phyloP scores from a whole-genome alignment of 2,888 invertebrate species.

The Stenichneumon culpator region DNA sequence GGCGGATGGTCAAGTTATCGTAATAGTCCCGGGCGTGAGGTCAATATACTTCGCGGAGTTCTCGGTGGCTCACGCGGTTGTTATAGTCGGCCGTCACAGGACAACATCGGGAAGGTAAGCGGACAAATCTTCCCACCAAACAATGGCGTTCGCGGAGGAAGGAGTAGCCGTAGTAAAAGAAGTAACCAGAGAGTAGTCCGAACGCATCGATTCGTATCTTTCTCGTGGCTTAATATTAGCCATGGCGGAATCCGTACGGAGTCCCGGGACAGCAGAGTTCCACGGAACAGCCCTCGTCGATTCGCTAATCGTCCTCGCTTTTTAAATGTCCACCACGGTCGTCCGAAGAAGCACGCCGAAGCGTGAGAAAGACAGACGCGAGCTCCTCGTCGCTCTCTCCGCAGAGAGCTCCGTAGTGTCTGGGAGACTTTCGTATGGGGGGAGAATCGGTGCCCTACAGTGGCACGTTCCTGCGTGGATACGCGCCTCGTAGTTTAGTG shows the following conservation, averaged over 20 bases:
- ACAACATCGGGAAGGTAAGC: conserved; percentile 37
- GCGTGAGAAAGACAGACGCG: conserved; percentile 39
- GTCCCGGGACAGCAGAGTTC: conserved; percentile 40
- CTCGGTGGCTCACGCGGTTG: neutral
- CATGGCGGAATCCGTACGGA: conserved; percentile 51
- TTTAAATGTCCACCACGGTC: conserved; percentile 56
- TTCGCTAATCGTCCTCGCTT: conserved; percentile 64
- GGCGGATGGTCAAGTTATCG: conserved; percentile 62
- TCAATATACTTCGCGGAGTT: conserved; percentile 66
- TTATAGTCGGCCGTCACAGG: conserved; percentile 33
- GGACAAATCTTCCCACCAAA: conserved; percentile 45
- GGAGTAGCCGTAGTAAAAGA: conserved; percentile 1
- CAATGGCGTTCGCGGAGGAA: conserved; percentile 45
- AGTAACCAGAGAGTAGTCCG: neutral
- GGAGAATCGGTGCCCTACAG: conserved; percentile 61
- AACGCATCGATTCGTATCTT: neutral
- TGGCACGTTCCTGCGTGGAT: conserved; percentile 71
- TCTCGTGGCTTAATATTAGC: conserved; percentile 32
- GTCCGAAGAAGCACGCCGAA: conserved; percentile 13
- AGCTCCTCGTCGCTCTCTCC: conserved; percentile 34
- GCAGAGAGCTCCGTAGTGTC: conserved; percentile 55
- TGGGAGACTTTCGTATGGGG: conserved; percentile 59
- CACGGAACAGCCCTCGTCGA: conserved; percentile 55
- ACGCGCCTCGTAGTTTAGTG: conserved; percentile 64
- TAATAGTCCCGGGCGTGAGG: conserved; percentile 61